These are phyloP conservation scores for Neopipo cinnamomea DNA, from an alignment of 2,113 vertebrate genomes.

Conservation along the genomic window DNA sequence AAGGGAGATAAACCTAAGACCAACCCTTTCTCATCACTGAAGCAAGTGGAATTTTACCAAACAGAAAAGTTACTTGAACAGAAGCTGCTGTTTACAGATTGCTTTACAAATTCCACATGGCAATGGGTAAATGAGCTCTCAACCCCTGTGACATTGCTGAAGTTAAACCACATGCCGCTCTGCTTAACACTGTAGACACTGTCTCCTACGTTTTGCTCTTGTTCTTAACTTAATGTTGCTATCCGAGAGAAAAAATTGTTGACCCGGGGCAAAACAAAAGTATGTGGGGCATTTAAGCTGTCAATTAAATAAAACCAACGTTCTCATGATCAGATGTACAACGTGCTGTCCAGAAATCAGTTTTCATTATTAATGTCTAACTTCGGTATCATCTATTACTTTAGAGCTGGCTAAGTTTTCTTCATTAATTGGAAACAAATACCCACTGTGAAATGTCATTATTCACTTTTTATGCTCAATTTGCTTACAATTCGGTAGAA, in stretches of 20 bases:
- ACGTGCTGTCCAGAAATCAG: not conserved
- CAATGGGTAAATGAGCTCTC: conserved; percentile 61
- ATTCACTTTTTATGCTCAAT: conserved; percentile 29
- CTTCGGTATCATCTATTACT: not conserved
- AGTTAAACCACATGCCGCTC: conserved; percentile 25
- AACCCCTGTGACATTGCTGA: conserved; percentile 38
- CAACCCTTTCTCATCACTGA: not conserved
- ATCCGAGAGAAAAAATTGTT: not conserved
- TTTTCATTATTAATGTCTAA: not conserved
- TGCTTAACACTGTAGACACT: not conserved
- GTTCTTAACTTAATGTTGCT: not conserved
- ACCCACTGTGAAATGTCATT: conserved; percentile 34
- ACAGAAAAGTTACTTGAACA: not conserved
- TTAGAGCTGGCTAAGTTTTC: not conserved
- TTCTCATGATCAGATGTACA: not conserved
- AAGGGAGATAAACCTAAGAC: not conserved
- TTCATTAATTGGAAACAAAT: not conserved
- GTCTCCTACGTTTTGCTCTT: not conserved
- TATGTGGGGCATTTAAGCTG: not conserved
- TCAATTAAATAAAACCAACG: not conserved
- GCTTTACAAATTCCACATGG: conserved; percentile 65
- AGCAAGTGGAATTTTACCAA: conserved; percentile 1
- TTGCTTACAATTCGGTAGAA: conserved; percentile 24
- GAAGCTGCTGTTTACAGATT: conserved; percentile 56
- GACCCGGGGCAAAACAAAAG: not conserved